A percentile compares a stretch with the other conserved stretches of the same genome.
Evolutionary conservation across 2,888 invertebrate genomes (phyloP).

Genomic region (Mycalesis mineus): DNA sequence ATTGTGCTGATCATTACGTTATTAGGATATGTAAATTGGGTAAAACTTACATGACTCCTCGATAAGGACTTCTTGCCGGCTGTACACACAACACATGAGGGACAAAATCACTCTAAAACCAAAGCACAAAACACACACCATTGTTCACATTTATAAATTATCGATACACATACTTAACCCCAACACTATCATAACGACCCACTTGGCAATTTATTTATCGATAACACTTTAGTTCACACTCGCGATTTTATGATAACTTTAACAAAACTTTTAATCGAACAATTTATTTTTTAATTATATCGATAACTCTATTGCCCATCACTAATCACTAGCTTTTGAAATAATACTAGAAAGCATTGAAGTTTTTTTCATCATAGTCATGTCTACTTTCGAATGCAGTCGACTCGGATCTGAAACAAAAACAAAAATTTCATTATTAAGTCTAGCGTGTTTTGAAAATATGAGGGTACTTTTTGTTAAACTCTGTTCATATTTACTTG

Average conservation of each 20-base stretch:
- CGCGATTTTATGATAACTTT: neutral
- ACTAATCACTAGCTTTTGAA: slow-evolving; percentile 1
- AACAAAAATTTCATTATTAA: slow-evolving; percentile 2
- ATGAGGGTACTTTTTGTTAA: neutral
- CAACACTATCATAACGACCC: slow-evolving; percentile 8
- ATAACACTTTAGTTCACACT: neutral
- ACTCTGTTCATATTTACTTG: neutral
- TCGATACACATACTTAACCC: slow-evolving; percentile 6
- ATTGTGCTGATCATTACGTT: too few species aligned
- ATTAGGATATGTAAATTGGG: too few species aligned
- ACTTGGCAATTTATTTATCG: neutral
- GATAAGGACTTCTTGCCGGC: slow-evolving; percentile 62
- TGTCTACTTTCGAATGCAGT: neutral
- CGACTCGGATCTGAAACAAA: slow-evolving; percentile 21
- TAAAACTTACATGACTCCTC: slow-evolving; percentile 63
- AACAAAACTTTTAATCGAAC: neutral
- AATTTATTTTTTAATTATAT: slow-evolving; percentile 1
- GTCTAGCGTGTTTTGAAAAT: neutral
- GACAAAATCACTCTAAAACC: slow-evolving; percentile 48
- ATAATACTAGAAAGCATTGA: neutral
- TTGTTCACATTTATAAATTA: slow-evolving; percentile 18
- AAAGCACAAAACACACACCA: slow-evolving; percentile 44
- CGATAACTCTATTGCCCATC: slow-evolving; percentile 5
- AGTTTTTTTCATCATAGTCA: neutral
- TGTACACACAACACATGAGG: slow-evolving; percentile 54